Evolutionary conservation across 2,113 vertebrate genomes (phyloP).

Genomic region (Poecilia latipinna): DNA sequence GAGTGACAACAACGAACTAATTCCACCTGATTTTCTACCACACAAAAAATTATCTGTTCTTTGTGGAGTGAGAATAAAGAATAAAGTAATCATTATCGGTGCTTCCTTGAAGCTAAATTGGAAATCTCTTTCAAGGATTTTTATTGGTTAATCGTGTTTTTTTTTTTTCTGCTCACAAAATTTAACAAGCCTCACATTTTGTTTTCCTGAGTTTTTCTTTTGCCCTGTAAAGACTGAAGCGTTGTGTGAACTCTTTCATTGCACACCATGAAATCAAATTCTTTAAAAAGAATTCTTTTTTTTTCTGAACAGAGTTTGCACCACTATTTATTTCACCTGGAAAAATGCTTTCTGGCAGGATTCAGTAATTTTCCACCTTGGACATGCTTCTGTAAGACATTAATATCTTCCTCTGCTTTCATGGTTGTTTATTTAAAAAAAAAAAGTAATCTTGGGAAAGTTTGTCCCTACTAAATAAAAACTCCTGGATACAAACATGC

Average conservation of each 20-base stretch:
- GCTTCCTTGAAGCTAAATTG: constrained; percentile 1
- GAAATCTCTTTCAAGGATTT: constrained; percentile 9
- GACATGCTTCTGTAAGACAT: constrained; percentile 15
- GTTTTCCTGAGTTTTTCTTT: not conserved
- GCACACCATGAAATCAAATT: constrained; percentile 16
- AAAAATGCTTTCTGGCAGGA: constrained; percentile 18
- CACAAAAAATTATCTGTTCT: not conserved
- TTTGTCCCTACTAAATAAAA: not conserved
- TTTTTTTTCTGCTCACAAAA: accelerated
- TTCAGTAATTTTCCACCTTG: constrained; percentile 5
- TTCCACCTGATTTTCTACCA: constrained; percentile 16
- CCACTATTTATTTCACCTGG: constrained; percentile 6
- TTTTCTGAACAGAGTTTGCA: not conserved
- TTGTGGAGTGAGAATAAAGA: not conserved
- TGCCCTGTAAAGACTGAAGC: not conserved
- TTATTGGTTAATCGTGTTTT: constrained; percentile 1
- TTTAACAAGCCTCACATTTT: not conserved
- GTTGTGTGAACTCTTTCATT: constrained; percentile 1
- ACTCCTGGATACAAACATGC: not conserved
- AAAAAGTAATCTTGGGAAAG: not conserved
- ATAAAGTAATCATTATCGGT: constrained; percentile 11
- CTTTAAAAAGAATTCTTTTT: not conserved
- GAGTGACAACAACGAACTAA: constrained; percentile 19
- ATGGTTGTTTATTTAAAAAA: constrained; percentile 2
- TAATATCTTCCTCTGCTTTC: constrained; percentile 2